Evolutionary conservation across 2,888 invertebrate species (phyloP).

Genomic region (Sphaeridia pumilis): DNA sequence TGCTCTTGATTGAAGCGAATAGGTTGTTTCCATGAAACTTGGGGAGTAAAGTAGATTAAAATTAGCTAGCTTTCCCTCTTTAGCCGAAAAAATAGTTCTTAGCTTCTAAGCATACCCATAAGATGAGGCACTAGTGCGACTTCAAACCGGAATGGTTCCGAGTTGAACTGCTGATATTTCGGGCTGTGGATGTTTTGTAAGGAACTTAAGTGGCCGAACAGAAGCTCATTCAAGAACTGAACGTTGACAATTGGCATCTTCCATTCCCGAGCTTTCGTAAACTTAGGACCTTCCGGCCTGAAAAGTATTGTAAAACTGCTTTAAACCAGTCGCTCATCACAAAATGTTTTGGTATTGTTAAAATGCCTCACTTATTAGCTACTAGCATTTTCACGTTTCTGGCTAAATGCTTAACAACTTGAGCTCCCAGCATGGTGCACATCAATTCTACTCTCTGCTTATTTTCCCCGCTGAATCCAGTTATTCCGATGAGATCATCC

Average conservation of each 20-base stretch:
- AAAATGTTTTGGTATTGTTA: neutral
- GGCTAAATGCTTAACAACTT: slow-evolving; percentile 51
- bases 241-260: slow-evolving; percentile 81
- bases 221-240: slow-evolving; percentile 83
- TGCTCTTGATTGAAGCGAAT: slow-evolving; percentile 78
- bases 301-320: slow-evolving; percentile 14
- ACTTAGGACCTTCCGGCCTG: slow-evolving; percentile 77
- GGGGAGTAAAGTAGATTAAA: neutral
- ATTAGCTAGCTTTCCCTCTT: neutral
- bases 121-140: slow-evolving; percentile 73
- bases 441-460: slow-evolving; percentile 67
- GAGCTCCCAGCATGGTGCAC: slow-evolving; percentile 74
- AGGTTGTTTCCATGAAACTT: slow-evolving; percentile 88
- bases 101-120: slow-evolving; percentile 60
- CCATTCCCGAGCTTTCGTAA: slow-evolving; percentile 82
- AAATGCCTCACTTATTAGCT: slow-evolving; percentile 41
- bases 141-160: slow-evolving; percentile 70
- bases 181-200: slow-evolving; percentile 49
- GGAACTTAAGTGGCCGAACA: slow-evolving; percentile 75
- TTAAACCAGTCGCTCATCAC: neutral
- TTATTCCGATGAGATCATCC: slow-evolving; percentile 59
- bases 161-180: slow-evolving; percentile 76
- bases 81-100: neutral
- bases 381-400: slow-evolving; percentile 45
- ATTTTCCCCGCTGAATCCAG: slow-evolving; percentile 85